Base-by-base conservation (phyloP, 2,797 vertebrate genomes). In the Pagetopsis macropterus region DNA sequence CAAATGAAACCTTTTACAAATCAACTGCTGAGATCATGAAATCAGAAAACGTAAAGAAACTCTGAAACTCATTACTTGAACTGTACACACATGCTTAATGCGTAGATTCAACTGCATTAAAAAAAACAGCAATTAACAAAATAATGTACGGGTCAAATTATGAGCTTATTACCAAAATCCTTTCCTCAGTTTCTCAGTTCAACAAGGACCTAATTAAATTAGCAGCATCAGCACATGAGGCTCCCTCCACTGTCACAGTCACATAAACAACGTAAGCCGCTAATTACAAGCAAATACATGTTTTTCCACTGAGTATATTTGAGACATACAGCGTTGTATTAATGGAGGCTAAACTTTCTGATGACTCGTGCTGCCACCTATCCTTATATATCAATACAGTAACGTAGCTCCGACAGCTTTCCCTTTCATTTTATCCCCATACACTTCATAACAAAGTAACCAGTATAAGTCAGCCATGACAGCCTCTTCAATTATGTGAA, bases 401-500 rank as follows among this genome's bases (percentile, higher is more conserved):
- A 79, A 87, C 74, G 51, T 54, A 81, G 70, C 59, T 72, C 52
- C 69, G 45, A 21, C 68, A 57, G 82, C 70, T 56, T 77, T 78
- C 60, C 65, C 67, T 83, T 81, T 84, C 75, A 76, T 87, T 87
- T 87, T 64, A 76, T 83, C 73, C 63, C 65, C 41, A 46, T 72
- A 66, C 83, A 77, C 86, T 78, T 87, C 78, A 86, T 81, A 86
- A 89, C 74, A 78, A 81, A 89, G 85, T 83, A 87, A 74, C 71
- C 65, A 62, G 68, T 85, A 86, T 92, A 91, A 92, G 87, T 90
- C 90, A 89, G 71, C 54, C 68, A 59, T 88, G 90, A 89, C 90
- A 86, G 86, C 79, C 81, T 69, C 78, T 82, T 92, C 91, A 88
- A 91, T 93, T 87, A 87, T 65, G 65, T 88, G 89, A 88, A 84